Conservation (phyloP, 2,797 vertebrate species). For the Tiaroga cobitis region DNA sequence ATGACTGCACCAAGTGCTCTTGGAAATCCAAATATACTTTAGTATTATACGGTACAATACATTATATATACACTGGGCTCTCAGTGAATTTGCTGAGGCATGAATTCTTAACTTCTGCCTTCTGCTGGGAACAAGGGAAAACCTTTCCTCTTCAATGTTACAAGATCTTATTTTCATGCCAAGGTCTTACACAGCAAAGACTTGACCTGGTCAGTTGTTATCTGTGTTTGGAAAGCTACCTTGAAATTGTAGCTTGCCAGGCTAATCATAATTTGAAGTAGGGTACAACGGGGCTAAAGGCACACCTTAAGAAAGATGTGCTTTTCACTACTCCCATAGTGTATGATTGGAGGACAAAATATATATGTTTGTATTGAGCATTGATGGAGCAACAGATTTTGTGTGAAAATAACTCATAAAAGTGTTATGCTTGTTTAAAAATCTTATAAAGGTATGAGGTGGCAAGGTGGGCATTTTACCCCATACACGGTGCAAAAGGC, state of each 20-base stretch:
- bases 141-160: background rate
- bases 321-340: too few relatives aligned
- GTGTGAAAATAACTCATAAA: too few relatives aligned
- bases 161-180: background rate
- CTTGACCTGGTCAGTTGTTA: background rate
- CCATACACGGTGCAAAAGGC: too few relatives aligned
- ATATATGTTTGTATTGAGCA: too few relatives aligned
- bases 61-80: slow-evolving; percentile 30
- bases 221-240: background rate
- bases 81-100: slow-evolving; percentile 14
- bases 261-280: background rate
- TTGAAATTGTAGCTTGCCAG: background rate
- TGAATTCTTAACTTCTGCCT: background rate
- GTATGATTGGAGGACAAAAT: too few relatives aligned
- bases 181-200: background rate
- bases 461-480: too few relatives aligned
- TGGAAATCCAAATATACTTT: slow-evolving; percentile 14
- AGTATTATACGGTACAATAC: background rate
- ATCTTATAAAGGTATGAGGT: too few relatives aligned
- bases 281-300: too few relatives aligned
- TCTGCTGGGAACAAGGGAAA: background rate
- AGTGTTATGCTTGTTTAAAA: too few relatives aligned
- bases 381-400: too few relatives aligned
- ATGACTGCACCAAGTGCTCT: slow-evolving; percentile 20
- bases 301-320: too few relatives aligned